Evolutionary conservation across 2,113 vertebrate species (phyloP).

Genomic region (Suncus etruscus): DNA sequence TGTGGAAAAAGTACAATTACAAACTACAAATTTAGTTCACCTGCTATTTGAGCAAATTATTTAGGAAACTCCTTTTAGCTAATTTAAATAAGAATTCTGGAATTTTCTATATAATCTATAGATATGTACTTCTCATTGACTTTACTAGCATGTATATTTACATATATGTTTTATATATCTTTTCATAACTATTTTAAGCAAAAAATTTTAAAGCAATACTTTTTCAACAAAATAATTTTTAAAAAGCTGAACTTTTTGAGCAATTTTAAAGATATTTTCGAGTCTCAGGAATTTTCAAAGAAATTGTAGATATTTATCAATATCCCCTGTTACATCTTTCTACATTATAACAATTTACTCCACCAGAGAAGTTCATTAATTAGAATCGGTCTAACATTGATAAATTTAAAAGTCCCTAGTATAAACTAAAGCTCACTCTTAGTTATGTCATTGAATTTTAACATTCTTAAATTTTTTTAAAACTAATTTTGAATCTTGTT

Average conservation of each 20-base stretch:
- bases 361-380: background rate
- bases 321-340: background rate
- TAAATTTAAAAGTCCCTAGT: no score
- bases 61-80: background rate
- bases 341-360: background rate
- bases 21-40: background rate
- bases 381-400: background rate
- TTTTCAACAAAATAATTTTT: no score
- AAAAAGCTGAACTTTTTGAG: background rate
- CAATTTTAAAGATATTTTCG: background rate
- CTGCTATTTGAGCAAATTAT: constrained; percentile 7
- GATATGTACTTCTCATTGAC: background rate
- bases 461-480: background rate
- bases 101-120: background rate
- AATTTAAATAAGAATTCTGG: background rate
- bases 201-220: no score
- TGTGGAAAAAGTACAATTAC: background rate
- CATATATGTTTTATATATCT: background rate
- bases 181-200: no score
- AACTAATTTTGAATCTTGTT: background rate
- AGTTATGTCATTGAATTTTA: background rate
- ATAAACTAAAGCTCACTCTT: no score
- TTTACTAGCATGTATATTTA: background rate
- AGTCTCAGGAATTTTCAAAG: background rate
- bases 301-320: background rate